Evolutionary conservation across 2,888 invertebrate species (phyloP), one percentile per base, ranked within the genome.

Genomic region (Drosophila conformis): DNA sequence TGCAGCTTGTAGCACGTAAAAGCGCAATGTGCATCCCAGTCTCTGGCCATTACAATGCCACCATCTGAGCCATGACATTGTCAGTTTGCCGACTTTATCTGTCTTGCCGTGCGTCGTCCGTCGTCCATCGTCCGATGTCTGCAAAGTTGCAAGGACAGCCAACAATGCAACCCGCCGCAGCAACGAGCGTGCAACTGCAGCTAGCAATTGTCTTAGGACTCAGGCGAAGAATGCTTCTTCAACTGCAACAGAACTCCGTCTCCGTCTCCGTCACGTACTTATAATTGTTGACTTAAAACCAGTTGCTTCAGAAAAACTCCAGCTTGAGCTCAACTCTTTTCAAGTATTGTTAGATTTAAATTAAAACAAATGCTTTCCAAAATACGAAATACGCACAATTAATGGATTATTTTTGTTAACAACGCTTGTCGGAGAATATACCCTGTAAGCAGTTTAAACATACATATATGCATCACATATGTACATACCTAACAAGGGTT

Each of bases 1-100:
- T 42, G 25, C 27, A 11, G 72, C 62, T 29, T 73, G 54, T 51
- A 65, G 74, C 75, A 76, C 82, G 78, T 82, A 82, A 73, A 73
- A 78, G 76, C 63, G 71, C 61, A 76, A 67, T 76, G 73, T 60
- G 67, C 48, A 33, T 46, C 25, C 21, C 21, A 46, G 46, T 25
- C 46, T 46, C 21, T 46, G 25, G 4, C 46, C 25, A 15, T 15
- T 8, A 15, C 13, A 56, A 38, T 40, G 27, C 35, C 51, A 27
- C 27, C 51, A n/a, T 35, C 59, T 10, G 52, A 36, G 29, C 52
- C 46, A 27, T 25, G 48, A 36, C 61, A 51, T 42, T 74, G 61
- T 62, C 67, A 48, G 31, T 33, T 27, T 18, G 21, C 31, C 56
- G 48, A 36, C 51, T 51, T 25, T 53, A 13, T 25, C 53, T 49